Conservation (phyloP, 2,113 vertebrate species). For the Apus apus region DNA sequence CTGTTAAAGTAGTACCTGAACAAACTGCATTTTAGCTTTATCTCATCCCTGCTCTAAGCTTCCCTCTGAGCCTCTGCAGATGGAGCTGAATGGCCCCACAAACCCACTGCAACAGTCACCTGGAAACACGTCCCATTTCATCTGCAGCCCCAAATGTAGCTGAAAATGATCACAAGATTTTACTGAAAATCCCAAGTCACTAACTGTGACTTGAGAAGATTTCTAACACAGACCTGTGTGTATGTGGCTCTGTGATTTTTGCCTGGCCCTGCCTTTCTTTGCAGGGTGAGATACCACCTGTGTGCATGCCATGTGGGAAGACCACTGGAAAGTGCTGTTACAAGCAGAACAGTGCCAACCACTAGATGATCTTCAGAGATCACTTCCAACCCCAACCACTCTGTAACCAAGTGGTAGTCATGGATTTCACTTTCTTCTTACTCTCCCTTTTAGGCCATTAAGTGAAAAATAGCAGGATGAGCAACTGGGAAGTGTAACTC, state of each 20-base stretch:
- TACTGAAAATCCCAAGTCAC: slow-evolving; percentile 1
- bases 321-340: not conserved
- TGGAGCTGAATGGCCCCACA: not conserved
- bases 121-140: slow-evolving; percentile 29
- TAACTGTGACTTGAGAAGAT: slow-evolving; percentile 49
- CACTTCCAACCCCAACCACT: no score
- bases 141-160: slow-evolving; percentile 19
- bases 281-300: not conserved
- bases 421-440: not conserved
- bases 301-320: not conserved
- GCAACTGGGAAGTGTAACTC: not conserved
- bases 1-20: not conserved
- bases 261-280: not conserved
- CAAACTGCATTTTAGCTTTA: not conserved
- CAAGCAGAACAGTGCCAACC: not conserved
- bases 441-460: not conserved
- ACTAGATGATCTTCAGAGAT: not conserved
- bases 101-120: not conserved
- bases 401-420: not conserved
- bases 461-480: not conserved
- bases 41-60: not conserved
- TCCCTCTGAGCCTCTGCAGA: not conserved
- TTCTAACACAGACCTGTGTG: not conserved
- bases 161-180: slow-evolving; percentile 44
- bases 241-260: not conserved